Conservation (phyloP, 2,113 vertebrate species). For the Erythrolamprus reginae region DNA sequence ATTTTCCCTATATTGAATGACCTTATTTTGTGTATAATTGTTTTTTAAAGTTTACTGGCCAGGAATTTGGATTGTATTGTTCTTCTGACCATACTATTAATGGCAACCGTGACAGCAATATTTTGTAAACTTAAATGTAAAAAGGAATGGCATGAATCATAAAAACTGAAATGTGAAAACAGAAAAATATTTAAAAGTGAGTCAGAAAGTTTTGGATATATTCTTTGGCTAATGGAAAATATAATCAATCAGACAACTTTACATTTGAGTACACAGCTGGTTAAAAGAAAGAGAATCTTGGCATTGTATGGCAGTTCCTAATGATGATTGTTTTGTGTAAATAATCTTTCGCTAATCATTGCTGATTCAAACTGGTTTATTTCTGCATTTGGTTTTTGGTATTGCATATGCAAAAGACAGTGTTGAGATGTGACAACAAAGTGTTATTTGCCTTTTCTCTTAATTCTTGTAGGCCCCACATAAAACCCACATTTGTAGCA, state of each 20-base stretch:
- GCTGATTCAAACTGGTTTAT: neutral
- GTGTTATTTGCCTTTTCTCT: neutral
- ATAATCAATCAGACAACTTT: neutral
- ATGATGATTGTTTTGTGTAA: accelerated
- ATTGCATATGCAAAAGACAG: neutral
- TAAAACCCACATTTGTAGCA: neutral
- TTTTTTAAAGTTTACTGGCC: neutral
- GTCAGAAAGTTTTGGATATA: neutral
- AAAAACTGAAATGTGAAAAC: neutral
- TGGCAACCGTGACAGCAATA: neutral
- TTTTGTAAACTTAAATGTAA: neutral
- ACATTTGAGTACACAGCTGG: neutral
- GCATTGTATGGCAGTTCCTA: neutral
- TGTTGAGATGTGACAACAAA: neutral
- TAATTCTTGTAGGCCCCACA: neutral
- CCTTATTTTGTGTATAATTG: neutral
- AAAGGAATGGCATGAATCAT: neutral
- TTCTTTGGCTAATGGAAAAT: neutral
- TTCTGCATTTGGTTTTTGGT: neutral
- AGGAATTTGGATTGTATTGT: neutral
- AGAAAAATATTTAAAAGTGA: neutral
- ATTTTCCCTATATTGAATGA: neutral
- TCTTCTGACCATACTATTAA: neutral
- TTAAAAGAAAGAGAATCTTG: neutral
- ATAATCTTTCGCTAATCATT: neutral